Base-by-base conservation (phyloP, 2,797 vertebrate genomes). In the Percopsis omiscomaycus region DNA sequence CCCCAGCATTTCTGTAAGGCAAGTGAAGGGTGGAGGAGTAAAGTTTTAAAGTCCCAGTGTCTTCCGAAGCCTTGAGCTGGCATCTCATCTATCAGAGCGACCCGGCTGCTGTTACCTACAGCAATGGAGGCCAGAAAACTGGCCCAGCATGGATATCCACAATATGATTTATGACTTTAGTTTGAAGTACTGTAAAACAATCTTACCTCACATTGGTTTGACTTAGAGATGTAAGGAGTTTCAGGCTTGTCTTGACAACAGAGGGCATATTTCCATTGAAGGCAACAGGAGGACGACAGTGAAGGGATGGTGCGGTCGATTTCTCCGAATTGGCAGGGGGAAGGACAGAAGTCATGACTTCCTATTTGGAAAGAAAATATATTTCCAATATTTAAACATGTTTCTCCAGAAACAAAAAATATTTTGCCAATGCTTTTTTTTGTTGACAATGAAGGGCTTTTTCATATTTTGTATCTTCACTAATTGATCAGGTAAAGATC, bases 241-340 rank as follows among this genome's bases (percentile, higher is more conserved):
- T 66, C 51, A 53, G 47, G 73, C 78, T 75, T 86, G 83, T 77
- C 77, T 66, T 49, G 50, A 67, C 44, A 82, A 72, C 78, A 83
- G 37, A 69, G 9, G 3, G 55, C 61, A 54, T 73, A 67, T 77
- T 80, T 80, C 71, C 74, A 63, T 71, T 27, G 77, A 78, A 71
- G 73, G 69, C 52, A 68, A 52, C 37, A 72, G 77, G 79, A 84
- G 79, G 77, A 79, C 65, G 71, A 75, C 63, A 47, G 63, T 57
- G 66, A 50, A 79, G 74, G 62, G 68, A 77, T 59, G 61, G 69
- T 82, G 83, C 5, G 46, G 76, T 66, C 73, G 76, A 77, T 61
- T 81, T 86, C 75, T 79, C 66, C 13, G 59, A 80, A 80, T 80
- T 85, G 87, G 81, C 83, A 82, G 65, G 64, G 44, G 30, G 30